Evolutionary conservation across 23 tunicate species (phyloP), one percentile per base, ranked within the genome.

Genomic region (Diplosoma virens): DNA sequence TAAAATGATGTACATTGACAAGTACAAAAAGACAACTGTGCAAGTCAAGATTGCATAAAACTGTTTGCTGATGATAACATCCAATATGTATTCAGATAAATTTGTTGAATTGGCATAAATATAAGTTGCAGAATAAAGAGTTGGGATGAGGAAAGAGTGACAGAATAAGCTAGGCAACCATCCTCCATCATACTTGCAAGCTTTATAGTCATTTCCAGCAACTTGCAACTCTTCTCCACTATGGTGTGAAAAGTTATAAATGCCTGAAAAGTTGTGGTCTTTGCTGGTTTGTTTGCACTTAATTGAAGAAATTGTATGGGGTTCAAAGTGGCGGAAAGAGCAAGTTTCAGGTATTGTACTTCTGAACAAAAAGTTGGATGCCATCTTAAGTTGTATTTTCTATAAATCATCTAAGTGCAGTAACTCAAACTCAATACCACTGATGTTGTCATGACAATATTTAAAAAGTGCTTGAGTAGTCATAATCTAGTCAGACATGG

Each of bases 261-360:
- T 28, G 36, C 71, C 71, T 65, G 71, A 6, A 22, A 65, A 65
- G 7, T 25, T 28, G 36, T 29, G 3, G 29, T 65, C 71, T 11
- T 65, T 36, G 29, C 71, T 58, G 17, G 22, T 58, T 58, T 24
- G 65, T 22, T 65, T 65, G 71, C 6, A 24, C 23, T 22, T 22
- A 25, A 24, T 24, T 65, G 36, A 28, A 25, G 35, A 65, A 11
- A 25, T 65, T 11, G n/a, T n/a, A 28, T 25, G 9, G 34, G 71
- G 71, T 24, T 65, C 24, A 65, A 65, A 65, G 23, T 65, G 71
- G 36, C 29, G 71, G 37, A 28, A 65, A 65, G 71, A 65, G 26
- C 36, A 36, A 25, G 71, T 65, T 65, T 36, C 71, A 65, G 71
- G 71, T 65, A 65, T 65, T 11, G 71, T 65, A 36, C 71, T 65